Evolutionary conservation across 2,888 invertebrate species (phyloP), one percentile per base, ranked within the genome.

Genomic region (Euzetes globulus): DNA sequence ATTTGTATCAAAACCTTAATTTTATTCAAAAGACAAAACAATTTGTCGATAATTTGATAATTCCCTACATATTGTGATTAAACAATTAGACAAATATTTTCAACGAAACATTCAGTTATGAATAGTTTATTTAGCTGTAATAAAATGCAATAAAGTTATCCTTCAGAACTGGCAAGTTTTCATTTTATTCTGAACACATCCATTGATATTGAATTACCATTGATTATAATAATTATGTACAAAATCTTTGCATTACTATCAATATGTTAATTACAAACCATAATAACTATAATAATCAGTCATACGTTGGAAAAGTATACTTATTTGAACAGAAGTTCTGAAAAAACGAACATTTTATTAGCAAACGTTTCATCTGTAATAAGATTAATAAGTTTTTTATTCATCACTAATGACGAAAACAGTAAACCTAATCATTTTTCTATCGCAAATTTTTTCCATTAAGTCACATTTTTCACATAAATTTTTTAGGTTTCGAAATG

Each of bases 31-130:
- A 58, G 27, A 58, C 1, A 15, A 58, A 58, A 58, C 27, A 58
- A 58, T 25, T 25, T 58, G 58, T 58, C 25, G 68, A 68, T 68
- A 37, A 37, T 33, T 68, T 68, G 68, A 68, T 68, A 68, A 68
- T 41, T 41, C 6, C 7, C 13, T 9, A 1, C 41, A 41, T 41
- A 41, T 41, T 41, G 41, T 41, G 41, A 41, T 41, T 41, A 41
- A 41, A 41, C 41, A 41, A 41, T 41, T 41, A 41, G 41, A 41
- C 41, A 41, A 41, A 41, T 41, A 41, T 41, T 41, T 41, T 41
- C 41, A 41, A 41, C 13, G 41, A 41, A 41, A 50, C 50, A 19
- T 50, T 50, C n/a, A 19, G 50, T 50, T 50, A 50, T 50, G n/a
- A 50, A 50, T 50, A 50, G n/a, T 50, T 50, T n/a, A 50, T 50